These are phyloP conservation scores for Scomber japonicus DNA, from an alignment of 2,113 vertebrate genomes.

Conservation along the genomic window DNA sequence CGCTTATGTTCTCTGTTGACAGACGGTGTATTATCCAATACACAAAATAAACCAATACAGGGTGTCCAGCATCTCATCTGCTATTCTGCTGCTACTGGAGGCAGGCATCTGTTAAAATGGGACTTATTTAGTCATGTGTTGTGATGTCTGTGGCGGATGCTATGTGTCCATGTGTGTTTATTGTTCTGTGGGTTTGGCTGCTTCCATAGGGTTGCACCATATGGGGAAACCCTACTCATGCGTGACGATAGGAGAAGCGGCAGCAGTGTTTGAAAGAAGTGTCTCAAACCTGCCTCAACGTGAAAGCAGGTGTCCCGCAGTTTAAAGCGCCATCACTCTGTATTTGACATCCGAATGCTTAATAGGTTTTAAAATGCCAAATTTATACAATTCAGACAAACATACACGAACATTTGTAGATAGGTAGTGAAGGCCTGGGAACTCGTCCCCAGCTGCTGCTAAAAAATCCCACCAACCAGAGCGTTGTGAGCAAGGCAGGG, in stretches of 20 bases:
- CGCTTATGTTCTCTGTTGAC: background rate
- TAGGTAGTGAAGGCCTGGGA: slow-evolving; percentile 60
- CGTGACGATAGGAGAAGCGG: slow-evolving; percentile 25
- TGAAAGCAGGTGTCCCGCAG: slow-evolving; percentile 19
- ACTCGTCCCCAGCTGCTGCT: slow-evolving; percentile 50
- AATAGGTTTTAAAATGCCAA: slow-evolving; percentile 6
- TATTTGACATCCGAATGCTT: slow-evolving; percentile 18
- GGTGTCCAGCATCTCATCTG: background rate
- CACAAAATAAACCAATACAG: background rate
- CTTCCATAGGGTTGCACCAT: slow-evolving; percentile 45
- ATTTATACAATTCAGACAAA: background rate
- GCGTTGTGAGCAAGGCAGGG: slow-evolving; percentile 52
- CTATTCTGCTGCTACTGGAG: background rate
- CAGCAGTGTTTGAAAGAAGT: slow-evolving; percentile 4
- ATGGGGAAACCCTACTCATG: slow-evolving; percentile 36
- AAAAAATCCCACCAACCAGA: slow-evolving; percentile 55
- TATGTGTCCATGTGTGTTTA: slow-evolving; percentile 48
- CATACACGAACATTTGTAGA: slow-evolving; percentile 9
- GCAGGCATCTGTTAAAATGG: slow-evolving; percentile 7
- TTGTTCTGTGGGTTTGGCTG: slow-evolving; percentile 49
- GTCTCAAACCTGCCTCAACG: slow-evolving; percentile 7
- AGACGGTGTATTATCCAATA: background rate
- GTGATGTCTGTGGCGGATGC: slow-evolving; percentile 52
- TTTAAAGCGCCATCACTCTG: background rate
- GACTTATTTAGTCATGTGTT: slow-evolving; percentile 21